phyloP scores from a whole-genome alignment of 2,113 vertebrate species.

The Chrysochloris asiatica region DNA sequence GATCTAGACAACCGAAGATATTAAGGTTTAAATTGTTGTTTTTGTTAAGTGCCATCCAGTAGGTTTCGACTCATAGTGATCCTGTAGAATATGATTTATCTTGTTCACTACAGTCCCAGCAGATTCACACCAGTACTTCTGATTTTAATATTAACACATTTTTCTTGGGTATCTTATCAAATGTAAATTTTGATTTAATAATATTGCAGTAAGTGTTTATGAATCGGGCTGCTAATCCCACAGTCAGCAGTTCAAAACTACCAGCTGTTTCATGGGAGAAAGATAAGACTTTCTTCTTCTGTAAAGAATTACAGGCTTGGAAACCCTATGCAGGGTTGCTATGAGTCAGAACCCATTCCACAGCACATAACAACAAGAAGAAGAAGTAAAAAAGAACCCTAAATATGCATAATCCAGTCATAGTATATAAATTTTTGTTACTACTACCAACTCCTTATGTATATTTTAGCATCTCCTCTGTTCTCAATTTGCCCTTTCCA shows the following conservation, averaged over 20 bases:
- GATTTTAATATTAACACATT: background rate
- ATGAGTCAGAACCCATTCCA: too few relatives aligned
- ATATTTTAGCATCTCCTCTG: background rate
- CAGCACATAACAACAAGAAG: too few relatives aligned
- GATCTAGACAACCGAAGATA: background rate
- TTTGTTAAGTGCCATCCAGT: too few relatives aligned
- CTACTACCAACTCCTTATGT: background rate
- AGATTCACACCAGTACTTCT: background rate
- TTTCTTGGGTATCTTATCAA: background rate
- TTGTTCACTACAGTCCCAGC: too few relatives aligned
- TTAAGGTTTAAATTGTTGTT: background rate
- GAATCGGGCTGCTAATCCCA: too few relatives aligned
- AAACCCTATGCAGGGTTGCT: too few relatives aligned
- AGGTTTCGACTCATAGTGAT: too few relatives aligned
- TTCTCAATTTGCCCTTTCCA: background rate
- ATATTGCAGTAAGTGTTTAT: background rate
- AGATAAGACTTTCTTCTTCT: too few relatives aligned
- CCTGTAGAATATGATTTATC: background rate
- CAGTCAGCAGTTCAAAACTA: too few relatives aligned
- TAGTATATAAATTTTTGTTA: background rate
- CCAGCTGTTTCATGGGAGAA: too few relatives aligned
- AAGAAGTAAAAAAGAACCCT: too few relatives aligned
- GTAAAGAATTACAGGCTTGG: too few relatives aligned
- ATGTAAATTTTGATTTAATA: background rate
- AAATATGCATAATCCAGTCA: background rate